These are phyloP conservation scores for Aphidius gifuensis DNA, from an alignment of 1,140 invertebrate species.

Conservation along the genomic window DNA sequence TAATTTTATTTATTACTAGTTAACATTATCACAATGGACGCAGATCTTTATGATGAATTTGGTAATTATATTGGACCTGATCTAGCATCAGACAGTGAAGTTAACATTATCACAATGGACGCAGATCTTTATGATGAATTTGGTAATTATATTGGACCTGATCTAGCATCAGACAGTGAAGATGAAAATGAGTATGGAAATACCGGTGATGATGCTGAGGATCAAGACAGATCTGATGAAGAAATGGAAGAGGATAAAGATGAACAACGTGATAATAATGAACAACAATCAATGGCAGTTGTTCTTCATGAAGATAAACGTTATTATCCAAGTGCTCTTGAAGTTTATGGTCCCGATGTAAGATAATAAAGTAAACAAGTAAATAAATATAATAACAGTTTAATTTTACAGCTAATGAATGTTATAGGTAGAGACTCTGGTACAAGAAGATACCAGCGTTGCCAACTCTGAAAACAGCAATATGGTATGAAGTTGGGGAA, in stretches of 20 bases:
- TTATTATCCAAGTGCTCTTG: slow-evolving; percentile 96
- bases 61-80: slow-evolving; percentile 99
- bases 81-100: slow-evolving; percentile 85
- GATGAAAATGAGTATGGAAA: slow-evolving; percentile 85
- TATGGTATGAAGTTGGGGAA: no score
- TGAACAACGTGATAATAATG: slow-evolving; percentile 67
- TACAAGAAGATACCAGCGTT: no score
- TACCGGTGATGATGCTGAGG: slow-evolving; percentile 67
- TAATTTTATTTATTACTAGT: no score
- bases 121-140: slow-evolving; percentile 98
- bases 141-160: slow-evolving; percentile 98
- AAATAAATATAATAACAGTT: not conserved
- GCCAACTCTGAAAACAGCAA: no score
- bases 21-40: slow-evolving; percentile 66
- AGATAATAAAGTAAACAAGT: slow-evolving; percentile 12
- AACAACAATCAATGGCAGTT: slow-evolving; percentile 85
- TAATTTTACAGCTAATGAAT: slow-evolving; percentile 7
- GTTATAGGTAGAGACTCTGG: slow-evolving; percentile 90
- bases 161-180: slow-evolving; percentile 90
- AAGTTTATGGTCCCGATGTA: slow-evolving; percentile 90
- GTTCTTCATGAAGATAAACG: slow-evolving; percentile 99
- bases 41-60: slow-evolving; percentile 97
- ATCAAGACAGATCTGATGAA: slow-evolving; percentile 61
- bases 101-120: slow-evolving; percentile 68
- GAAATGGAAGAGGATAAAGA: slow-evolving; percentile 80